Percentiles rank a stretch among this genome's conserved stretches.
These are phyloP conservation scores for Micromesistius poutassou DNA, from an alignment of 2,797 vertebrate species.

Conservation along the genomic window DNA sequence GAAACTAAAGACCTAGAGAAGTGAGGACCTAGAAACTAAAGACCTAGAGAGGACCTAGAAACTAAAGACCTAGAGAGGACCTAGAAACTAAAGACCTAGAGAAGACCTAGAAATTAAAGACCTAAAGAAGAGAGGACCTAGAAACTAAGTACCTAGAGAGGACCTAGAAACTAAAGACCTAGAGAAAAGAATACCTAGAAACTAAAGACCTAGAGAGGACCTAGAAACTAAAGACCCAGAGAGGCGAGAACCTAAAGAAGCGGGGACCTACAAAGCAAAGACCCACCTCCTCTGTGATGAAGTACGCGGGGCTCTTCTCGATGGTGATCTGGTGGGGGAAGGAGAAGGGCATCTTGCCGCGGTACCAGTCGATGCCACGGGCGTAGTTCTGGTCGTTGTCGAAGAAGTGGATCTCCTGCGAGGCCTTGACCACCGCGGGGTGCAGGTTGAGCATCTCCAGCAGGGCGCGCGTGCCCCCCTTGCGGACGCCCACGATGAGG, in stretches of 20 bases:
- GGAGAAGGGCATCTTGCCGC: constrained; percentile 95
- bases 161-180: no score
- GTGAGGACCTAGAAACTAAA: no score
- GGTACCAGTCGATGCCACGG: constrained; percentile 91
- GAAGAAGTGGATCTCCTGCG: constrained; percentile 97
- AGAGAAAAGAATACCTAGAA: no score
- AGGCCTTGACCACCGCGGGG: constrained; percentile 92
- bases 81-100: not conserved
- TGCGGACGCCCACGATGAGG: constrained; percentile 93
- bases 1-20: no score
- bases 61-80: no score
- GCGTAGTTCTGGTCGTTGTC: constrained; percentile 94
- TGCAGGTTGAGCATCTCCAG: constrained; percentile 96
- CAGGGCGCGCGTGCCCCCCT: constrained; percentile 91
- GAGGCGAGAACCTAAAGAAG: not conserved
- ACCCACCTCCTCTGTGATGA: constrained; percentile 90
- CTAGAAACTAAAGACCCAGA: no score
- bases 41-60: no score
- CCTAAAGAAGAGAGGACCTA: not conserved
- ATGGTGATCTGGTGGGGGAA: constrained; percentile 95
- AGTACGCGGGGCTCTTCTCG: constrained; percentile 95
- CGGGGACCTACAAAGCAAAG: not conserved
- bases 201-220: no score
- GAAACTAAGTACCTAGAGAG: no score
- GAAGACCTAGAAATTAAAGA: not conserved